phyloP scores from a whole-genome alignment of 2,888 invertebrate genomes.

The Dorcus hopei region DNA sequence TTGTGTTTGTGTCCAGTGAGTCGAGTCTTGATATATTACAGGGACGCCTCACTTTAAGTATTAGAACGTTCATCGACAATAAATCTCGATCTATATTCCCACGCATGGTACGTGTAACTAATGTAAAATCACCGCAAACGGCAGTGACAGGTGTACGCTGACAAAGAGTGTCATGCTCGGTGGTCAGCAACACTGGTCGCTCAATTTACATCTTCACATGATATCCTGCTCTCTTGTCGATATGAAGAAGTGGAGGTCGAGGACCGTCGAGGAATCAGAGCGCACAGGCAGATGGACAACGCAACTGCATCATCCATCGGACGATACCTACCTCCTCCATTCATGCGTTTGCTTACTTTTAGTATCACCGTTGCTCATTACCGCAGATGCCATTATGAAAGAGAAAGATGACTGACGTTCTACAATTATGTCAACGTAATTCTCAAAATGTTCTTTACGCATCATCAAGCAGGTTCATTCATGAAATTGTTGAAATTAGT shows the following conservation, averaged over 20 bases:
- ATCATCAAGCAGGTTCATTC: not conserved
- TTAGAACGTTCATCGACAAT: constrained; percentile 20
- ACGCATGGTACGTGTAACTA: constrained; percentile 37
- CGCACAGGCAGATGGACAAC: constrained; percentile 19
- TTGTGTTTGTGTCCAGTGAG: too few species aligned
- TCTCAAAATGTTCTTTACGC: not conserved
- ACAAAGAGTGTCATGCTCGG: constrained; percentile 35
- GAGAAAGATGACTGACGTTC: too few species aligned
- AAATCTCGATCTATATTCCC: constrained; percentile 32
- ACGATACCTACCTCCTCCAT: not conserved
- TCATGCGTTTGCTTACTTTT: not conserved
- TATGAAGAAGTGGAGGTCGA: constrained; percentile 21
- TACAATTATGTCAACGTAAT: too few species aligned
- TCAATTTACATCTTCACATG: constrained; percentile 37
- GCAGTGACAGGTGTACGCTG: constrained; percentile 31
- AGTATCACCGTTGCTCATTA: too few species aligned
- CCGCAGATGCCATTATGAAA: too few species aligned
- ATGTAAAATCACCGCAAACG: constrained; percentile 35
- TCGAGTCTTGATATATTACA: too few species aligned
- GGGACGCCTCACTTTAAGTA: too few species aligned
- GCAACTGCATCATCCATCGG: not conserved
- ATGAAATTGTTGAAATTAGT: not conserved
- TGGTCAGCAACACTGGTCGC: constrained; percentile 30
- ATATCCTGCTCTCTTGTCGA: constrained; percentile 27
- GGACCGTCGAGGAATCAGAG: constrained; percentile 25